Conservation (phyloP, 2,113 vertebrate species). For the Puma concolor region DNA sequence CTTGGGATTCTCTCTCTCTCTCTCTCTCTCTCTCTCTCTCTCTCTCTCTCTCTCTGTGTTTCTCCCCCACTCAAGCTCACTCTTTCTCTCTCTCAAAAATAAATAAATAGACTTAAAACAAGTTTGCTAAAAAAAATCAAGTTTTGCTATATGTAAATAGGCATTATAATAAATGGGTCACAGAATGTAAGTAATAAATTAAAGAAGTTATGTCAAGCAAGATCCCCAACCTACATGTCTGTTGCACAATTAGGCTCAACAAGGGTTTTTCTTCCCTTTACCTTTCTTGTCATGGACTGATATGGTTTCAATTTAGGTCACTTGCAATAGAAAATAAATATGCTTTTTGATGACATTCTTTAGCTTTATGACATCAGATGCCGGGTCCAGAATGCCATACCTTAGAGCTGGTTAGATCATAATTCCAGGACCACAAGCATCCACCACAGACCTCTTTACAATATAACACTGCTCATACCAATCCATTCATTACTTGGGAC, state of each 20-base stretch:
- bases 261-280: slow-evolving; percentile 2
- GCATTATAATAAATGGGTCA: background rate
- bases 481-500: background rate
- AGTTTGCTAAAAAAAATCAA: background rate
- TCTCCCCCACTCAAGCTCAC: no score
- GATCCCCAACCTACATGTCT: background rate
- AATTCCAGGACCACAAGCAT: background rate
- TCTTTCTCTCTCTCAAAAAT: no score
- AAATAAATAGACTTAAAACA: no score
- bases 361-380: background rate
- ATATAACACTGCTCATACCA: background rate
- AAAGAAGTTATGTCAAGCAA: background rate
- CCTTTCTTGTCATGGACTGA: background rate
- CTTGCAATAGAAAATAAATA: background rate
- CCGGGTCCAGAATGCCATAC: background rate
- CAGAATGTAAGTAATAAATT: background rate
- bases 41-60: no score
- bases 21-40: no score
- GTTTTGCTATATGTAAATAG: background rate
- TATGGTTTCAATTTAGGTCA: background rate
- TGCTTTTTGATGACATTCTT: background rate
- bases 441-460: background rate
- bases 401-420: background rate
- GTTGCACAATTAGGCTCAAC: background rate
- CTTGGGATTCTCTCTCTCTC: no score